Conservation (phyloP, 1,140 invertebrate species). For the Antheraea mylitta region DNA sequence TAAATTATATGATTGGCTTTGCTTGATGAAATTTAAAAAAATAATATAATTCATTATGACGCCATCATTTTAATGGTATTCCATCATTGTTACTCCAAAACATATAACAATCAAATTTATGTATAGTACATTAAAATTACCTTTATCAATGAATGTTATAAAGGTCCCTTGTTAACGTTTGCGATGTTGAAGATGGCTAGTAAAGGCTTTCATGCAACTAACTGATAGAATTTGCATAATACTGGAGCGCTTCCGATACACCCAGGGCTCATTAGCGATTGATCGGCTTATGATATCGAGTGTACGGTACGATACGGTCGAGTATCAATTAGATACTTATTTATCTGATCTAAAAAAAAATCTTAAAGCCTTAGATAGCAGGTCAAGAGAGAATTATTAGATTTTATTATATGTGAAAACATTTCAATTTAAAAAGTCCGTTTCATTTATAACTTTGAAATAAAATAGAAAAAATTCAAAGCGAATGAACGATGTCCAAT, state of each 20-base stretch:
- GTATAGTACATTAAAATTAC: no score
- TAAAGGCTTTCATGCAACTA: conserved; percentile 44
- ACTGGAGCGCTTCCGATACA: conserved; percentile 50
- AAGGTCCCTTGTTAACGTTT: conserved; percentile 30
- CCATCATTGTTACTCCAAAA: no score
- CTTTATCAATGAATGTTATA: neutral
- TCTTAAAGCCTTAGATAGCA: neutral
- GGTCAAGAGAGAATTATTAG: neutral
- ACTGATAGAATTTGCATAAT: conserved; percentile 65
- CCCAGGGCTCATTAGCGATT: conserved; percentile 55
- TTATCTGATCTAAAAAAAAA: neutral
- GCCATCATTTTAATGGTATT: no score
- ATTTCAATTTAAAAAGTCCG: no score
- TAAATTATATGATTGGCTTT: no score
- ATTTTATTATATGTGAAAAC: no score
- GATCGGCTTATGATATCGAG: conserved; percentile 55
- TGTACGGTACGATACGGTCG: conserved; percentile 14
- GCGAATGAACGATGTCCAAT: conserved; percentile 24
- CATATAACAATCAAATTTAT: no score
- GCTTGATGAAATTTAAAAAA: no score
- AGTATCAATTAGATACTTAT: conserved; percentile 2
- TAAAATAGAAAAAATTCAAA: no score
- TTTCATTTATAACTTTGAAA: no score
- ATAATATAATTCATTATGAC: no score
- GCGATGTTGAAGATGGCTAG: conserved; percentile 35